A percentile compares a stretch with the other conserved stretches of the same genome.
Conservation (phyloP, 2,797 vertebrate genomes). For the Pangasius krempfi region DNA sequence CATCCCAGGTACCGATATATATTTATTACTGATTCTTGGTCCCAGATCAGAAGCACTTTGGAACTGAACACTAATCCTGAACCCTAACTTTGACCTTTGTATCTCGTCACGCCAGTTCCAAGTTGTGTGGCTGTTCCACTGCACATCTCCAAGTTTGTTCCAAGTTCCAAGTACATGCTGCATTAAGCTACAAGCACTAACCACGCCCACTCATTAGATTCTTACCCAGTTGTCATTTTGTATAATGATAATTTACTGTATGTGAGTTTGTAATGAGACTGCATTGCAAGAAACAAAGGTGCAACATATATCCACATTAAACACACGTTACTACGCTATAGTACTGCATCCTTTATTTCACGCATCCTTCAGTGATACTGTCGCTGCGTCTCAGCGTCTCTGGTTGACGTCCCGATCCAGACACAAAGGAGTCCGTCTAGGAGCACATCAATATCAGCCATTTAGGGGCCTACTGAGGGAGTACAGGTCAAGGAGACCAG, state of each 20-base stretch:
- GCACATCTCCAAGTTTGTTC: neutral
- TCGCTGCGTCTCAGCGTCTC: constrained; percentile 9
- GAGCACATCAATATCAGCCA: constrained; percentile 46
- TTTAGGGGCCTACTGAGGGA: constrained; percentile 37
- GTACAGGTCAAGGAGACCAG: constrained; percentile 44
- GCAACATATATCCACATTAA: neutral
- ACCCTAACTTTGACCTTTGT: neutral
- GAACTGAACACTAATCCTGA: neutral
- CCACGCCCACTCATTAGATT: neutral
- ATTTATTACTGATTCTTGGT: neutral
- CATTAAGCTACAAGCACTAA: neutral
- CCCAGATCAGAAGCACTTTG: neutral
- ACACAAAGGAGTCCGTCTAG: constrained; percentile 27
- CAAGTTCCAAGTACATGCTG: neutral
- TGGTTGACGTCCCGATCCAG: constrained; percentile 22
- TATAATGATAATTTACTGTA: neutral
- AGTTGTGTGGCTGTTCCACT: neutral
- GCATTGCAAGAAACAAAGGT: neutral
- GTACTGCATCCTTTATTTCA: neutral
- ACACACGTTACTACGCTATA: neutral
- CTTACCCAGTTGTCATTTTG: neutral
- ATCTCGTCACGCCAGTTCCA: neutral
- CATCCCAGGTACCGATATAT: neutral
- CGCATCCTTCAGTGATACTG: neutral
- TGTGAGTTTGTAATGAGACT: neutral